These are phyloP conservation scores for Mus musculus DNA, from an alignment of 2,113 vertebrate genomes.

Conservation along the genomic window GRCm39 chr17:93308001-93308500, in stretches of 20 bases:
- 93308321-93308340: not conserved
- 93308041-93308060: not conserved
- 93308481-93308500: not conserved
- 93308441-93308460: not conserved
- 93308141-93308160: not conserved
- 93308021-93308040: not conserved
- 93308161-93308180: not conserved
- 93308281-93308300: not conserved
- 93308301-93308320: not conserved
- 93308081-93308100: not conserved
- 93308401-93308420: not conserved
- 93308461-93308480: not conserved
- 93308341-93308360: not conserved
- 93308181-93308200: not conserved
- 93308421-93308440: rapidly evolving
- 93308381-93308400: not conserved
- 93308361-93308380: not conserved
- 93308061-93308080: conserved; percentile 14
- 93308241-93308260: conserved; percentile 17
- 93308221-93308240: not conserved
- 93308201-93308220: not conserved
- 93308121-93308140: not conserved
- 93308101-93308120: not conserved
- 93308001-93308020: conserved; percentile 28
- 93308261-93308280: not conserved